These are phyloP conservation scores for Hyperoplus immaculatus DNA, from an alignment of 2,797 vertebrate species.

Conservation along the genomic window DNA sequence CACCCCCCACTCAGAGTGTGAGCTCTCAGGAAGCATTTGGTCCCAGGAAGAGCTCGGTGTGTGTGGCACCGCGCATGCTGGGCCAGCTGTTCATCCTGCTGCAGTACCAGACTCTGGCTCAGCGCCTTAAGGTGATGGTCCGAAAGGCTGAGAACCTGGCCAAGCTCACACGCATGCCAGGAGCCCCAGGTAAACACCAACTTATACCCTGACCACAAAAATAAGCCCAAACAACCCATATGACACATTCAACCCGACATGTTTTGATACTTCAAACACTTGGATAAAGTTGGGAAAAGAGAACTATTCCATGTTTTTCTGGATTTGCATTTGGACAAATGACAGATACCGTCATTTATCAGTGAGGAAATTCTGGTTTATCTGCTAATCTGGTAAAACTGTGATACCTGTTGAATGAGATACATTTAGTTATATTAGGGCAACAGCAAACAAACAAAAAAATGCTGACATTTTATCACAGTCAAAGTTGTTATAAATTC, in stretches of 20 bases:
- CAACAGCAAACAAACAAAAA: too few relatives aligned
- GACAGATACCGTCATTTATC: too few relatives aligned
- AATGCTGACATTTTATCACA: too few relatives aligned
- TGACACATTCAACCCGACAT: not conserved
- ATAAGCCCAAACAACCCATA: not conserved
- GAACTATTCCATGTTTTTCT: not conserved
- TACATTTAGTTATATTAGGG: too few relatives aligned
- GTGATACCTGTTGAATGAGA: too few relatives aligned
- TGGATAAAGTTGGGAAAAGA: not conserved
- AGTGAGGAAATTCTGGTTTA: too few relatives aligned
- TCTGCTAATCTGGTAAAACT: too few relatives aligned
- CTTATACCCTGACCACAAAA: not conserved
- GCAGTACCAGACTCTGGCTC: conserved; percentile 87
- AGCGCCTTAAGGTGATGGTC: conserved; percentile 89
- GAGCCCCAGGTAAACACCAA: conserved; percentile 81
- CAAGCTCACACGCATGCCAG: conserved; percentile 86
- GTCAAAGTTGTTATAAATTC: too few relatives aligned
- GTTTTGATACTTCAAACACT: not conserved
- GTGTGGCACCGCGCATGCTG: conserved; percentile 57
- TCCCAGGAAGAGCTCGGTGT: conserved; percentile 50
- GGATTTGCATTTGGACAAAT: not conserved
- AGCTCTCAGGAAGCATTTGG: conserved; percentile 83
- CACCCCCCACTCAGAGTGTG: conserved; percentile 73
- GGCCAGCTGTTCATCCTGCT: conserved; percentile 88
- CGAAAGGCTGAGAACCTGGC: conserved; percentile 86